Base-by-base conservation (phyloP, 1,140 invertebrate genomes). In the Psix sp. region DNA sequence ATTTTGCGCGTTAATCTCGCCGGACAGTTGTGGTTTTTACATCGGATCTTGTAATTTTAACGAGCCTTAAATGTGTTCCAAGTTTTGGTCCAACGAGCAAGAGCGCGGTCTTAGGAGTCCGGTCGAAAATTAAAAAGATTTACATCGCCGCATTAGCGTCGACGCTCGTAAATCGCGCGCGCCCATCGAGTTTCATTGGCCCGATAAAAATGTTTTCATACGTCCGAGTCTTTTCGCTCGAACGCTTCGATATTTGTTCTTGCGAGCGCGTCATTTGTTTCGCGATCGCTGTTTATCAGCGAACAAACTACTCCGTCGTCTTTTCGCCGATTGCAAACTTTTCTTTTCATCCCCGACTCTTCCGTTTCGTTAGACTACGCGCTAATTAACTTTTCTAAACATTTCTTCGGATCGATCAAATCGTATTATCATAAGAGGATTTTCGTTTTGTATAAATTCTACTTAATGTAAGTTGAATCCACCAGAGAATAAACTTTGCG, bases 41-140 rank as follows among this genome's bases (percentile, higher is more conserved):
- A 20, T 51, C 17, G n/a, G 6, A 39, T 48, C 49, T 56, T 66
- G 43, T 35, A 49, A 66, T 18, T 56, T 56, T 24, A 49, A 56
- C 35, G 3, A 48, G 45, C 33, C 24, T 39, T 66, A 57, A 66
- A 49, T 49, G 36, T 11, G 29, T 35, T 66, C 52, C 36, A 49
- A 42, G 43, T 20, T 56, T 31, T 66, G 51, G 62, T 66, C 42
- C 42, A 66, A 40, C 56, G 43, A 66, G 42, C 62, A 56, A 15
- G 43, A 57, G 56, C 21, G 5, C n/a, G 17, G 43, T 57, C 51
- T 66, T 56, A 66, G 51, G 49, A 56, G 26, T 24, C 2, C 36
- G 13, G 33, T 21, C 10, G 51, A 66, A 66, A 66, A 66, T 66
- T 56, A 66, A 66, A 66, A 56, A 56, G 62, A 66, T 66, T 66